Percentiles rank a stretch among this genome's conserved stretches.
These are phyloP conservation scores for Zenarchopterus dispar DNA, from an alignment of 2,797 vertebrate species.

Conservation along the genomic window DNA sequence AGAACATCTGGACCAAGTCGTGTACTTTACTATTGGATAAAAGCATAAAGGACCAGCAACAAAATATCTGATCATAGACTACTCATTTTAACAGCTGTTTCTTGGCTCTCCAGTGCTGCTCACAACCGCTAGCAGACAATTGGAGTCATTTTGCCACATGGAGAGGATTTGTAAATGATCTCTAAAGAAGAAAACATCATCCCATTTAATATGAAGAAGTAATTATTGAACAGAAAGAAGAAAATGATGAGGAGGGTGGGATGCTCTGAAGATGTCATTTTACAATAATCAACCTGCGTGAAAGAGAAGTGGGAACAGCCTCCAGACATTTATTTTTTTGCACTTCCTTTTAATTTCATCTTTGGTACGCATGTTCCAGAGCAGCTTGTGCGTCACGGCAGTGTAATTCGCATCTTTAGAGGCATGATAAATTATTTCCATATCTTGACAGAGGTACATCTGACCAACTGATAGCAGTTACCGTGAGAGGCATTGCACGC, in stretches of 20 bases:
- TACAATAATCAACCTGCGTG: constrained; percentile 35
- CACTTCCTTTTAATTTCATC: constrained; percentile 43
- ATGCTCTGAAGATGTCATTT: constrained; percentile 52
- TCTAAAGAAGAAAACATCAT: constrained; percentile 23
- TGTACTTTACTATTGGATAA: constrained; percentile 69
- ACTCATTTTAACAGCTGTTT: constrained; percentile 55
- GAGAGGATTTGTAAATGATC: constrained; percentile 37
- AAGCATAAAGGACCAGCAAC: constrained; percentile 56
- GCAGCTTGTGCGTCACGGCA: constrained; percentile 69
- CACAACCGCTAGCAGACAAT: constrained; percentile 70
- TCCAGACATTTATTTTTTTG: constrained; percentile 38
- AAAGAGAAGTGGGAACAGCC: constrained; percentile 38
- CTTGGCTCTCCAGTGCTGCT: constrained; percentile 64
- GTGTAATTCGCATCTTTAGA: constrained; percentile 50
- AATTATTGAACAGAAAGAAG: constrained; percentile 40
- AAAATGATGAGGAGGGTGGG: constrained; percentile 24
- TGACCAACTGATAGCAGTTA: constrained; percentile 55
- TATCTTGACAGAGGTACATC: constrained; percentile 51
- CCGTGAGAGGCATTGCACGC: constrained; percentile 45
- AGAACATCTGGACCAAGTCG: constrained; percentile 79
- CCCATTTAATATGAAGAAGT: constrained; percentile 39
- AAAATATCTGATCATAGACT: constrained; percentile 67
- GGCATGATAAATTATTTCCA: constrained; percentile 49
- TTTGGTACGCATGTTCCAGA: constrained; percentile 38
- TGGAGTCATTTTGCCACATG: constrained; percentile 43